Evolutionary conservation across 1,140 invertebrate genomes (phyloP), one percentile per base, ranked within the genome.

Genomic region (Copidosoma floridanum): DNA sequence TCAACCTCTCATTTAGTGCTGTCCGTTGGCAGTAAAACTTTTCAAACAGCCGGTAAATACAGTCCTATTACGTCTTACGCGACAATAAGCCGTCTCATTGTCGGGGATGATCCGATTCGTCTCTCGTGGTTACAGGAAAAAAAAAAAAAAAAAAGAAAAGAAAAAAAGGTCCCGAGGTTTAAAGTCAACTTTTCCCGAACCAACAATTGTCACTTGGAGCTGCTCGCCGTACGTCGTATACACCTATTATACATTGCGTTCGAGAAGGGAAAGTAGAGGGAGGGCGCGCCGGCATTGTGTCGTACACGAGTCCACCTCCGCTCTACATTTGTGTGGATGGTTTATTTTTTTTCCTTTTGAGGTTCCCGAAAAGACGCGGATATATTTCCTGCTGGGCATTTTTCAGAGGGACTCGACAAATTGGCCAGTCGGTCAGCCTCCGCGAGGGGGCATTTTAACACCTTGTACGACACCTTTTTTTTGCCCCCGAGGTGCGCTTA

Each of bases 361-460:
- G 55, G 38, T 24, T 29, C 41, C 29, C 27, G 44, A 37, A 43
- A n/a, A n/a, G n/a, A n/a, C 59, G 68, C 73, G 77, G 76, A 77
- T 71, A n/a, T n/a, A 68, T 76, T 66, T 69, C 75, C 52, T 67
- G 73, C 74, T 77, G 75, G 20, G 75, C 12, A 14, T 7, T 16
- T 21, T 40, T 54, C 72, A 73, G n/a, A 60, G 62, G 50, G 48
- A 65, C 58, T 16, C 64, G 70, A 76, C 73, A 73, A 75, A 74
- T 74, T 64, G 59, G 51, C 53, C 57, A 55, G 40, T 32, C 44
- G 56, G 57, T 48, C n/a, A n/a, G 68, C 64, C 67, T 70, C 72
- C 71, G 65, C 48, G 58, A 24, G 16, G 44, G 27, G 7, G 46
- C 63, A 43, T n/a, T 71, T 73, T 72, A 71, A 72, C 68, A 52